Evolutionary conservation across 2,888 invertebrate species (phyloP).

Genomic region (Teleogryllus oceanicus): DNA sequence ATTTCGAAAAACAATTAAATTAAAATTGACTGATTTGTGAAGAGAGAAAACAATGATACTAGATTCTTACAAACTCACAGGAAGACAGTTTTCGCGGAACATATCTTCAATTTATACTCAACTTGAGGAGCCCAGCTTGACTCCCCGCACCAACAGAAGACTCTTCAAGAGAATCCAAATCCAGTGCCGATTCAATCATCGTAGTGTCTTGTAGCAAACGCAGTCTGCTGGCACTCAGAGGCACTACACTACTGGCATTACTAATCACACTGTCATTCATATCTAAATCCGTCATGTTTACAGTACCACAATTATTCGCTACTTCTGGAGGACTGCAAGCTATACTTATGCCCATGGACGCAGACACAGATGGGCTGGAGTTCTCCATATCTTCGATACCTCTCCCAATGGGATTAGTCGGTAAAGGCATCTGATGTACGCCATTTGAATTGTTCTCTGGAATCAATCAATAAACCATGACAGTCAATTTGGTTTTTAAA

Average conservation of each 20-base stretch:
- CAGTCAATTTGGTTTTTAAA: too few relatives aligned
- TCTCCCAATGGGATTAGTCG: constrained; percentile 12
- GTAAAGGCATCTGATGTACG: constrained; percentile 52
- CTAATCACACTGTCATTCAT: constrained; percentile 31
- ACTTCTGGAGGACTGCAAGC: not conserved
- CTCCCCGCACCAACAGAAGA: constrained; percentile 62
- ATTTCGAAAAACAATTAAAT: too few relatives aligned
- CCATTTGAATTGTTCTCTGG: constrained; percentile 64
- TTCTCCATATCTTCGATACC: constrained; percentile 25
- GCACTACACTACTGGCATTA: constrained; percentile 34
- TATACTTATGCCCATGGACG: not conserved
- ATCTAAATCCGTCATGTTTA: constrained; percentile 29
- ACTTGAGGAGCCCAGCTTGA: constrained; percentile 63
- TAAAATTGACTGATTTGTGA: too few relatives aligned
- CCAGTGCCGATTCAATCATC: constrained; percentile 86
- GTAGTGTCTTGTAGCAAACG: constrained; percentile 80
- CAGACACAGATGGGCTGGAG: constrained; percentile 25
- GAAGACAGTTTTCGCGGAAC: not conserved
- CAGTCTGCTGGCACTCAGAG: constrained; percentile 67
- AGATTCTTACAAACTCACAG: not conserved
- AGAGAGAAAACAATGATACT: too few relatives aligned
- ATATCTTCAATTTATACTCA: constrained; percentile 21
- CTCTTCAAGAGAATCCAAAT: constrained; percentile 80
- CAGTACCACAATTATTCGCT: constrained; percentile 23
- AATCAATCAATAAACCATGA: constrained; percentile 41